Percentiles rank a stretch among this genome's conserved stretches.
Evolutionary conservation across 2,113 vertebrate species (phyloP).

Genomic region (Jaculus jaculus): DNA sequence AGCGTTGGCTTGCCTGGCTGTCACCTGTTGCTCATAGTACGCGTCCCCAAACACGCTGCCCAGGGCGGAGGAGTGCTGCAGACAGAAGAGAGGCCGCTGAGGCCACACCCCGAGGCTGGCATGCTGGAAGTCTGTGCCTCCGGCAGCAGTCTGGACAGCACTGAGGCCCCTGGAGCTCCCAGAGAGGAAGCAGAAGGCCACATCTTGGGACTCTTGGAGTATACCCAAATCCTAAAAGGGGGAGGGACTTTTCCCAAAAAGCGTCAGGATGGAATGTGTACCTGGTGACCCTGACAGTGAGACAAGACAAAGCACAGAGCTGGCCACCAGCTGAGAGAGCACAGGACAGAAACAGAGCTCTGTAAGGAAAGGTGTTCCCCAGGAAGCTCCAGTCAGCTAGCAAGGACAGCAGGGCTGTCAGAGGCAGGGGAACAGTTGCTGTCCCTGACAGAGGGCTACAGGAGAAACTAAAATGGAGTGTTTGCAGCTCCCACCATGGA

Average conservation of each 20-base stretch:
- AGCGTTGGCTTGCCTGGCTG: slow-evolving; percentile 96
- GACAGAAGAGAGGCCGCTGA: slow-evolving; percentile 83
- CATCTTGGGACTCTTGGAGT: neutral
- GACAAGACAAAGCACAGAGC: neutral
- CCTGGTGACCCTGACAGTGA: neutral
- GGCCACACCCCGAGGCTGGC: neutral
- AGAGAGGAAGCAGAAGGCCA: neutral
- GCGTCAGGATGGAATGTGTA: rapidly evolving
- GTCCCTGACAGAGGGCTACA: neutral
- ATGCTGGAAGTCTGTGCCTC: neutral
- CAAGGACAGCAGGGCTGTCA: neutral
- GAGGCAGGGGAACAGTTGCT: neutral
- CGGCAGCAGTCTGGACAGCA: neutral
- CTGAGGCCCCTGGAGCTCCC: neutral
- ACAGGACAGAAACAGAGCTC: neutral
- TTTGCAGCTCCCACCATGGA: neutral
- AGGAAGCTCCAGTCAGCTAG: neutral
- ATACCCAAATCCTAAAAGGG: neutral
- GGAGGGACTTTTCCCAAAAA: neutral
- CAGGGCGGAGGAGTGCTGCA: slow-evolving; percentile 95
- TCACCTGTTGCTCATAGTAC: slow-evolving; percentile 98
- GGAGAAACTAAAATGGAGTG: too few relatives aligned
- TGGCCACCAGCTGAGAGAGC: rapidly evolving
- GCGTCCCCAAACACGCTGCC: slow-evolving; percentile 97
- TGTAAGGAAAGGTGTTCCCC: too few relatives aligned